Conservation (phyloP, 2,113 vertebrate genomes). For the Cromileptes altivelis region DNA sequence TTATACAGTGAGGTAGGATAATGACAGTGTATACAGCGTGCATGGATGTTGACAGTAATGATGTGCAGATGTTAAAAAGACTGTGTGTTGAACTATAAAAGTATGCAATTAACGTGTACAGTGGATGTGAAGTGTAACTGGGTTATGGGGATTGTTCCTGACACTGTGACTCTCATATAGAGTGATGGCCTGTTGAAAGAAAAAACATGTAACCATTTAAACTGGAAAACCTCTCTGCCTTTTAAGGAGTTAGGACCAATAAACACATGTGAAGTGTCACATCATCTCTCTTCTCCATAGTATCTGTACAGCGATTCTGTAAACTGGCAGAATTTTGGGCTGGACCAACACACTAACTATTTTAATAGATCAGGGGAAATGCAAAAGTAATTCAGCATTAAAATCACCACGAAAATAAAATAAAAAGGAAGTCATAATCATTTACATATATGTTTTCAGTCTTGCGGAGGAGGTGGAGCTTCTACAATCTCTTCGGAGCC, state of each 20-base stretch:
- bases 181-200: no score
- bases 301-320: not conserved
- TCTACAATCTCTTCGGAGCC: conserved; percentile 10
- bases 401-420: not conserved
- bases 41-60: no score
- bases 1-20: no score
- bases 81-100: no score
- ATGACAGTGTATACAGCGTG: no score
- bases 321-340: no score
- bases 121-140: no score
- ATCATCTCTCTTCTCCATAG: not conserved
- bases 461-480: conserved; percentile 2
- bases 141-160: no score
- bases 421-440: not conserved
- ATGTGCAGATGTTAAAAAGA: no score
- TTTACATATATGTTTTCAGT: not conserved
- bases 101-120: no score
- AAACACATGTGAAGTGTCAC: no score
- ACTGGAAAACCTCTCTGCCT: not conserved
- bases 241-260: not conserved
- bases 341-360: not conserved
- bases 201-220: not conserved
- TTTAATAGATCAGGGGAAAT: not conserved
- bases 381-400: not conserved
- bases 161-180: no score